These are phyloP conservation scores for Epiblema foenella DNA, from an alignment of 2,888 invertebrate genomes.

Conservation along the genomic window DNA sequence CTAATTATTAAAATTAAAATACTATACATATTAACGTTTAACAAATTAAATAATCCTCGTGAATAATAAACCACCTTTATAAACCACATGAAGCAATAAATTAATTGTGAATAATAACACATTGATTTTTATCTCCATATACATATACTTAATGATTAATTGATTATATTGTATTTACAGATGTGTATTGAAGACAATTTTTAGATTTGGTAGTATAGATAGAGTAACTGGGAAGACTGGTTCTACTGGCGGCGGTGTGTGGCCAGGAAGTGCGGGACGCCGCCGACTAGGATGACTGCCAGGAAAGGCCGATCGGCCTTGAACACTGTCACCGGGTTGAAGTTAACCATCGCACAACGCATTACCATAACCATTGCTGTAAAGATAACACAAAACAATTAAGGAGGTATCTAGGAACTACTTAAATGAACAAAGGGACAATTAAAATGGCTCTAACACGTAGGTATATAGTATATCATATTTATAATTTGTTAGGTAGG, in stretches of 20 bases:
- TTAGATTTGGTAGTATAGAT: background rate
- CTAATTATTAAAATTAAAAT: no score
- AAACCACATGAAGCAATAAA: no score
- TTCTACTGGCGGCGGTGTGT: constrained; percentile 50
- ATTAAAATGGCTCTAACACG: no score
- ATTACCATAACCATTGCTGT: constrained; percentile 63
- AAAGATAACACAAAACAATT: constrained; percentile 52
- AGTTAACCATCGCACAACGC: constrained; percentile 58
- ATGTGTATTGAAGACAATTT: background rate
- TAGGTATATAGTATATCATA: no score
- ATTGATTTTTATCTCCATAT: background rate
- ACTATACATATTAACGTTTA: no score
- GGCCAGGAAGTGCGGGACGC: constrained; percentile 61
- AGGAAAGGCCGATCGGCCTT: constrained; percentile 69
- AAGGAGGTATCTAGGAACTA: background rate
- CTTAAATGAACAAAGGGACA: no score
- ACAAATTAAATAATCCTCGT: no score
- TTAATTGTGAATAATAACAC: no score
- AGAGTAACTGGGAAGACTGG: background rate
- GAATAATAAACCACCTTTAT: no score
- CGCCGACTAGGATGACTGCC: constrained; percentile 56
- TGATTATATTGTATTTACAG: background rate
- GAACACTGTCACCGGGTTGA: constrained; percentile 60
- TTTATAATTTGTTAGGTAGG: no score
- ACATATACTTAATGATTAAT: no score